Evolutionary conservation across 2,888 invertebrate species (phyloP).

Genomic region (Eubasilissa splendida): DNA sequence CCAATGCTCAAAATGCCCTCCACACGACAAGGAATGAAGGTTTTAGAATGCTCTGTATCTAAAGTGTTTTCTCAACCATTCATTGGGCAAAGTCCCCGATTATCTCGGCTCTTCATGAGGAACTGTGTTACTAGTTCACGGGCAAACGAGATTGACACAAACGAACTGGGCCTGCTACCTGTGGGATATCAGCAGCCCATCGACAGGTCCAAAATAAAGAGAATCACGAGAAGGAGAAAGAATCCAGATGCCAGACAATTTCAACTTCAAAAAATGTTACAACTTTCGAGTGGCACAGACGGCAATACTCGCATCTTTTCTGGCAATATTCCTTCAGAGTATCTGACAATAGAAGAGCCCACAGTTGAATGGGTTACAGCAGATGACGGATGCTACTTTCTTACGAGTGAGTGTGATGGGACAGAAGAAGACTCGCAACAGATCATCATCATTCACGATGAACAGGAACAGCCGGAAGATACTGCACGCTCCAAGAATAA

Average conservation of each 20-base stretch:
- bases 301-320: neutral
- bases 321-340: neutral
- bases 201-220: conserved; percentile 49
- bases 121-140: conserved; percentile 40
- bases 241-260: conserved; percentile 31
- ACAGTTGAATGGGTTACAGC: conserved; percentile 2
- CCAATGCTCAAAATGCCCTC: conserved; percentile 25
- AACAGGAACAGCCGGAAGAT: conserved; percentile 13
- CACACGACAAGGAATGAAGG: conserved; percentile 25
- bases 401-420: conserved; percentile 13
- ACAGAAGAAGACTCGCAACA: conserved; percentile 41
- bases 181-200: conserved; percentile 45
- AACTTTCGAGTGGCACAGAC: neutral
- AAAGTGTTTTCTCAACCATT: conserved; percentile 21
- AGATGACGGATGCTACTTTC: conserved; percentile 29
- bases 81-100: neutral
- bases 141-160: conserved; percentile 1
- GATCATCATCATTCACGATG: conserved; percentile 48
- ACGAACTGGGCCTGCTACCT: conserved; percentile 46
- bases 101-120: conserved; percentile 2
- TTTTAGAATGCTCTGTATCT: conserved; percentile 8
- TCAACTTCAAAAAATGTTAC: conserved; percentile 26
- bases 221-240: conserved; percentile 47
- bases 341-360: neutral
- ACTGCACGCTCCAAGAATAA: conserved; percentile 36